Evolutionary conservation across 2,113 vertebrate genomes (phyloP).

Genomic region (Labrus mixtus): DNA sequence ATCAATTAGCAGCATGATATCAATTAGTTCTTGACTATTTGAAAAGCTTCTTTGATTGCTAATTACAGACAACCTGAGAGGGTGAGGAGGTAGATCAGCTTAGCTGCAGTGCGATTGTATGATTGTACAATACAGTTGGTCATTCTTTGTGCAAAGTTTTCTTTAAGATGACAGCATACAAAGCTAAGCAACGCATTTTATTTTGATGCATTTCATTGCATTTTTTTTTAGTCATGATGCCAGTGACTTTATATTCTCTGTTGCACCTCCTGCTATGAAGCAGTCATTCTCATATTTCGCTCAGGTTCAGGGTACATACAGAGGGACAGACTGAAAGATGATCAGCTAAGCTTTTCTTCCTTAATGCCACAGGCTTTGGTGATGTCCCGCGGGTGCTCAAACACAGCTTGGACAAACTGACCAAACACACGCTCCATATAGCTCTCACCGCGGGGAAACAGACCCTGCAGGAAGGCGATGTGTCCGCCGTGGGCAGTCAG

Average conservation of each 20-base stretch:
- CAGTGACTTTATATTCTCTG: not conserved
- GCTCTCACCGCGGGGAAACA: constrained; percentile 79
- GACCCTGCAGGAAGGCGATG: constrained; percentile 88
- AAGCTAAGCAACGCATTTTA: constrained; percentile 1
- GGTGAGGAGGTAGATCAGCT: constrained; percentile 54
- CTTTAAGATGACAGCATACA: constrained; percentile 10
- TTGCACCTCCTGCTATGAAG: not conserved
- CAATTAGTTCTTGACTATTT: not conserved
- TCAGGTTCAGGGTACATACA: not conserved
- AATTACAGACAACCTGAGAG: constrained; percentile 33
- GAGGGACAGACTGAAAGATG: not conserved
- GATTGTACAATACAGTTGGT: constrained; percentile 30
- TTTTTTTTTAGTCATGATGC: not conserved
- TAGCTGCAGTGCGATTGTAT: constrained; percentile 9
- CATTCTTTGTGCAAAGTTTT: constrained; percentile 4
- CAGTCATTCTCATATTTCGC: not conserved
- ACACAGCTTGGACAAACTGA: constrained; percentile 79
- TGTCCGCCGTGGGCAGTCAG: constrained; percentile 86
- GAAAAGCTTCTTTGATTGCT: not conserved
- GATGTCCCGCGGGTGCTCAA: constrained; percentile 79
- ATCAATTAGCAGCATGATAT: not conserved
- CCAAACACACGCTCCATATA: constrained; percentile 85
- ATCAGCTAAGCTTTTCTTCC: constrained; percentile 36
- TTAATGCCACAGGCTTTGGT: constrained; percentile 67
- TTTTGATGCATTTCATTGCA: not conserved